A percentile compares a stretch with the other conserved stretches of the same genome.
Evolutionary conservation across 2,888 invertebrate genomes (phyloP).

Genomic region (Polymixis flavicincta): DNA sequence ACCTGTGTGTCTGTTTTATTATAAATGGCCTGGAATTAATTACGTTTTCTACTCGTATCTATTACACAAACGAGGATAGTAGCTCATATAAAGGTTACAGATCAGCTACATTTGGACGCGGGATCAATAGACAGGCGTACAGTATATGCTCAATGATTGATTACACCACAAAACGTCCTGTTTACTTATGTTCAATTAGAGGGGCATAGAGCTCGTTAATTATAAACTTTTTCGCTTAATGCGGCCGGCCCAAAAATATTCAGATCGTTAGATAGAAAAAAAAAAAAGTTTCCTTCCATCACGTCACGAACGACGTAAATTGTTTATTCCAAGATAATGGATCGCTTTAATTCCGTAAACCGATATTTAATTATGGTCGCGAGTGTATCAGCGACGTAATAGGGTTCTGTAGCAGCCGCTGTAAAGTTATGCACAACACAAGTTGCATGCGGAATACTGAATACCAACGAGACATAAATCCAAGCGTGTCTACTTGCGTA

Average conservation of each 20-base stretch:
- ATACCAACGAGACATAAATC: conserved; percentile 76
- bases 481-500: conserved; percentile 75
- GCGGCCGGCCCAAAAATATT: conserved; percentile 62
- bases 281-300: conserved; percentile 61
- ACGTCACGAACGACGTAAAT: conserved; percentile 55
- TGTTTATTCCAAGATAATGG: conserved; percentile 66
- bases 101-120: conserved; percentile 42
- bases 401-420: conserved; percentile 40
- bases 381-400: conserved; percentile 50
- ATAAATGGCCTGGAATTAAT: conserved; percentile 14
- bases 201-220: conserved; percentile 68
- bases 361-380: conserved; percentile 62
- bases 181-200: conserved; percentile 69
- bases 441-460: conserved; percentile 67
- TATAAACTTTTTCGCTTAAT: conserved; percentile 72
- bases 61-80: conserved; percentile 19
- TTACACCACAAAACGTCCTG: conserved; percentile 60
- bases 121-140: conserved; percentile 36
- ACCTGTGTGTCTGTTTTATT: conserved; percentile 24
- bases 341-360: conserved; percentile 58
- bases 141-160: conserved; percentile 61
- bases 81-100: conserved; percentile 26
- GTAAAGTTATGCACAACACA: conserved; percentile 64
- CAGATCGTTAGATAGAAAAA: conserved; percentile 61
- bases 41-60: conserved; percentile 14